Evolutionary conservation across 1,140 invertebrate genomes (phyloP).

Genomic region (Drosophila dunni): DNA sequence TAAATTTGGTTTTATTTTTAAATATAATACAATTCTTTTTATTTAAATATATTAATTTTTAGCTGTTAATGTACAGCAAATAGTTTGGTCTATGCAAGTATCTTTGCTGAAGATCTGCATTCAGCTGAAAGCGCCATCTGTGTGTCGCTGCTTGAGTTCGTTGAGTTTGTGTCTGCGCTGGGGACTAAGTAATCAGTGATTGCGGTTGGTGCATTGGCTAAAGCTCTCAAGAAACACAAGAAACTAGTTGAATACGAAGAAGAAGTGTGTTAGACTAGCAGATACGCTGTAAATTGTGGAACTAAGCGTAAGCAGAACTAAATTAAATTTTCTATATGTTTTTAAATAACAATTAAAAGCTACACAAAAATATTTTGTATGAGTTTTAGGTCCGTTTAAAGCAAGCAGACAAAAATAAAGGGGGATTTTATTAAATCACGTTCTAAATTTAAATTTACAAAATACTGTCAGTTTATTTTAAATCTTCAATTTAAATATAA

Average conservation of each 20-base stretch:
- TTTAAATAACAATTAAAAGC: too few relatives aligned
- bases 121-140: conserved; percentile 21
- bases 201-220: conserved; percentile 20
- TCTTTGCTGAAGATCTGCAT: neutral
- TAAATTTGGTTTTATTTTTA: neutral
- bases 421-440: too few relatives aligned
- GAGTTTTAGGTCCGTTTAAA: too few relatives aligned
- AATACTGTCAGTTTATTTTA: too few relatives aligned
- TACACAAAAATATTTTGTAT: too few relatives aligned
- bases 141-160: conserved; percentile 1
- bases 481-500: too few relatives aligned
- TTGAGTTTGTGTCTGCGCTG: conserved; percentile 13
- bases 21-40: neutral
- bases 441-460: too few relatives aligned
- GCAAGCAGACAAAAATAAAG: too few relatives aligned
- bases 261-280: neutral
- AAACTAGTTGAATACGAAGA: neutral
- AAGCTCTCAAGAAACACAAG: neutral
- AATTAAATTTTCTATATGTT: neutral
- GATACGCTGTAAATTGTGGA: neutral
- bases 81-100: neutral
- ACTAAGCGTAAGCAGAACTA: neutral
- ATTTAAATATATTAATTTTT: neutral
- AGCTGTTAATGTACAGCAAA: neutral
- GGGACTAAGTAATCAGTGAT: neutral